Base-by-base conservation (phyloP, 2,113 vertebrate genomes). In the Cyprichromis sp. region DNA sequence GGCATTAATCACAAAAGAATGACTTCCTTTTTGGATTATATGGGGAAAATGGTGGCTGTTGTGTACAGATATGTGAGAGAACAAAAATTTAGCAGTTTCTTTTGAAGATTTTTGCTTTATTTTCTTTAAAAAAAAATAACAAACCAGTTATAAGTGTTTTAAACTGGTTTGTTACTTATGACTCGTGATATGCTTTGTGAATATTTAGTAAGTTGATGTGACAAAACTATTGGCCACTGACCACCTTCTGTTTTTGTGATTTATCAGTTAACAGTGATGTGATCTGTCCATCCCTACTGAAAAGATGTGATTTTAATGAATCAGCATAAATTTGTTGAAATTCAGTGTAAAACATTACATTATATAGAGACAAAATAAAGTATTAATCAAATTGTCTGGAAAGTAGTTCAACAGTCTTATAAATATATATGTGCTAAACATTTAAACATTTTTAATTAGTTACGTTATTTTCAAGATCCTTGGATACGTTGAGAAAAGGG, bases 401-500 rank as follows among this genome's bases (percentile, higher is more conserved):
- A 42, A 71, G 36, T n/a, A 66, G 38, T 38, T n/a, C 5, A 73
- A 73, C 21, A 45, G 38, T 73, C 3, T 71, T 9, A 26, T 71
- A 42, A 71, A 71, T 71, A 26, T 42, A 42, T 17, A 4, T 73
- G 38, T 73, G 66, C 2, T 45, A 26, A 73, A 45, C 12, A 42
- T 42, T 24, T 16, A 42, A 24, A 5, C 17, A 38, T 42, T 73
- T 73, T 45, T 26, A 73, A 16, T 71, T 42, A 14, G 36, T 71
- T 40, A 36, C 0, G 3, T 36, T 63, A 63, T 42, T 24, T 42
- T 42, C n/a, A 40, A 6, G 19, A 16, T 42, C 63, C 0, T 71
- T 40, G n/a, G n/a, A 0, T 24, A 68, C 0, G n/a, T 40, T 68
- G 9, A 71, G n/a, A 71, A 40, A 42, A 71, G 36, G 36, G 19